phyloP scores from a whole-genome alignment of 1,140 invertebrate genomes.

The Drosophila micromelanica region DNA sequence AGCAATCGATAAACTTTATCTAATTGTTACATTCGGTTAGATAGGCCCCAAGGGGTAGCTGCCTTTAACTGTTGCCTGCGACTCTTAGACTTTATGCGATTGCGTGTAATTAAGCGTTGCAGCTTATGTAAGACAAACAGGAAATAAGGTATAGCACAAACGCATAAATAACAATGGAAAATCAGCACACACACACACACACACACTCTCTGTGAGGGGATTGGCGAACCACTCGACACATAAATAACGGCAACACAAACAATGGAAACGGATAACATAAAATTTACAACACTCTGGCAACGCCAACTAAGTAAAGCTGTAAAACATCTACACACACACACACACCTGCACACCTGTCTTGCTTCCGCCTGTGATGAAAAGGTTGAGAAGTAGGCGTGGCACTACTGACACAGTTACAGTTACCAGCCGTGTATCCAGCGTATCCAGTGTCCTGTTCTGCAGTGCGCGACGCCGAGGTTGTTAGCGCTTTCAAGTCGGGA shows the following conservation, averaged over 20 bases:
- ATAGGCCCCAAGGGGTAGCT: not conserved
- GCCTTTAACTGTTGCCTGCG: not conserved
- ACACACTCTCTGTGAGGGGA: constrained; percentile 20
- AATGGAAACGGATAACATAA: constrained; percentile 81
- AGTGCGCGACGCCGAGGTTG: constrained; percentile 9
- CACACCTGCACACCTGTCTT: constrained; percentile 27
- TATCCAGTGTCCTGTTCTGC: constrained; percentile 19
- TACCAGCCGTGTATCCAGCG: constrained; percentile 15
- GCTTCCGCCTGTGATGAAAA: constrained; percentile 71
- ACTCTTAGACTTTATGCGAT: constrained; percentile 9
- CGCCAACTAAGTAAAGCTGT: constrained; percentile 56
- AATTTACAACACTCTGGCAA: constrained; percentile 73
- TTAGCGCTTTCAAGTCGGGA: constrained; percentile 45
- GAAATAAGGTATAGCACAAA: constrained; percentile 79
- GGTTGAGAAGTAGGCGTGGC: constrained; percentile 64
- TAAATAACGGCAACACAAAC: constrained; percentile 75
- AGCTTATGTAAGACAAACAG: constrained; percentile 81
- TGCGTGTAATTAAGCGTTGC: constrained; percentile 80
- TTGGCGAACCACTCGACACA: constrained; percentile 44
- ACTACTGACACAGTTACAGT: constrained; percentile 79
- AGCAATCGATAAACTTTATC: constrained; percentile 1
- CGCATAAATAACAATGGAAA: constrained; percentile 75
- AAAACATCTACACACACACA: constrained; percentile 34
- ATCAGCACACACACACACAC: constrained; percentile 48
- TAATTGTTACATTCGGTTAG: not conserved